These are phyloP conservation scores for Dendroctonus ponderosae DNA, from an alignment of 1,140 invertebrate species.

Conservation along the genomic window DNA sequence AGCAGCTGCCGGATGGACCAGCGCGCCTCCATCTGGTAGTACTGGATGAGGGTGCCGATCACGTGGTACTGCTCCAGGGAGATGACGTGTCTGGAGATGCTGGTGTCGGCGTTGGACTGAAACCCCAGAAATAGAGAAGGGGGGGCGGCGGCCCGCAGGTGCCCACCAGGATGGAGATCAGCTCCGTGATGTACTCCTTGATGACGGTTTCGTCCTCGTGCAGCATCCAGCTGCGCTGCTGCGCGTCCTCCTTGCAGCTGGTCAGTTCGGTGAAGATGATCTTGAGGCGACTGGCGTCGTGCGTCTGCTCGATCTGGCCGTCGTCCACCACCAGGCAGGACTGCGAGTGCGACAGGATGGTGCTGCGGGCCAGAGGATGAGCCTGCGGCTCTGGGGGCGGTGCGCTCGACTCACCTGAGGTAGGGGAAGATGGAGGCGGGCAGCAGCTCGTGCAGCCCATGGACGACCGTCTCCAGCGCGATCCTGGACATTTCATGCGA, in stretches of 20 bases:
- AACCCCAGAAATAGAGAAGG: slow-evolving; percentile 42
- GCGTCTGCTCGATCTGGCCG: slow-evolving; percentile 63
- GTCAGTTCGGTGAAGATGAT: slow-evolving; percentile 78
- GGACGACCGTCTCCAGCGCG: slow-evolving; percentile 76
- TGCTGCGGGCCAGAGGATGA: slow-evolving; percentile 40
- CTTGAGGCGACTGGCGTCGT: slow-evolving; percentile 76
- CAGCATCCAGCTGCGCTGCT: slow-evolving; percentile 89
- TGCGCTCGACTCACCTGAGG: slow-evolving; percentile 43
- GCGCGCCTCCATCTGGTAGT: slow-evolving; percentile 90
- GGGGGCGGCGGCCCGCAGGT: no score
- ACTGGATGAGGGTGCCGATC: slow-evolving; percentile 76
- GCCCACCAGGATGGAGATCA: slow-evolving; percentile 84
- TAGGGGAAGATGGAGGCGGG: slow-evolving; percentile 60
- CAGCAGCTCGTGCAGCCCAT: slow-evolving; percentile 61
- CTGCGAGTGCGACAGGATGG: slow-evolving; percentile 55
- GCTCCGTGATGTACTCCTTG: slow-evolving; percentile 75
- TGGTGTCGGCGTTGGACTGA: slow-evolving; percentile 80
- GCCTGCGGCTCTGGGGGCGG: not conserved
- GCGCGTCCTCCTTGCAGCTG: slow-evolving; percentile 87
- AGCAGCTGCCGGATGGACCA: slow-evolving; percentile 78
- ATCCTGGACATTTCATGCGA: slow-evolving; percentile 85
- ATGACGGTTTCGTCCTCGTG: slow-evolving; percentile 89
- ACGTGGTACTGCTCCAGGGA: slow-evolving; percentile 73
- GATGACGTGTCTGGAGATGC: slow-evolving; percentile 75
- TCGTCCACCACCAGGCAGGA: slow-evolving; percentile 62